Base-by-base conservation (phyloP, 2,888 invertebrate genomes). In the Lithophane leautieri region DNA sequence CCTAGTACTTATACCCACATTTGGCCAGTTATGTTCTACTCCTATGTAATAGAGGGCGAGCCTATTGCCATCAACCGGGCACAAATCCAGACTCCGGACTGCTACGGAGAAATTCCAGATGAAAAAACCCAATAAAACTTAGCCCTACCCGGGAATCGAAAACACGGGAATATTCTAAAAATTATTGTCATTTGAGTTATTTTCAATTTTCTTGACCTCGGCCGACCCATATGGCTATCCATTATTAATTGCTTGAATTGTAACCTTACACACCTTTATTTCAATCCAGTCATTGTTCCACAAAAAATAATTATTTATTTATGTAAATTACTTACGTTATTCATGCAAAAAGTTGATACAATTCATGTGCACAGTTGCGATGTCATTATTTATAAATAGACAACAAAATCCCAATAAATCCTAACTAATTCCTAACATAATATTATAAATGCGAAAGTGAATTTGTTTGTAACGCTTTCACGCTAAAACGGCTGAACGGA, bases 231-330 rank as follows among this genome's bases (percentile, higher is more conserved):
- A 28, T 1, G 2, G 2, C 14, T 52, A 34, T 9, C 4, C 0
- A 67, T 34, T 25, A 4, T 44, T n/a, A n/a, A n/a, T 25, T 4
- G 12, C 11, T 22, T 47, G 16, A 22, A 47, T 7, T 34, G 12
- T 6, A 4, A 54, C n/a, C n/a, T n/a, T n/a, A n/a, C 4, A 70
- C 19, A 2, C 4, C 6, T n/a, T 8, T 16, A 42, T 63, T 44
- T 54, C 1, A 76, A 42, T 6, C 2, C 14, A 47, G n/a, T 28
- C 76, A 77, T 77, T 77, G 76, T 77, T 70, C 22, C 9, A 25
- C 2, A 11, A 12, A 42, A 42, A 78, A 70, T 12, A 0, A 77
- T 56, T 78, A 70, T 78, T 50, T 50, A 78, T 54, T 19, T 61
- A 76, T 54, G 78, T 66, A 60, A 50, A 76, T 61, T n/a, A 47